Conservation (phyloP, 2,888 invertebrate genomes). For the Lamellibrachia satsuma region DNA sequence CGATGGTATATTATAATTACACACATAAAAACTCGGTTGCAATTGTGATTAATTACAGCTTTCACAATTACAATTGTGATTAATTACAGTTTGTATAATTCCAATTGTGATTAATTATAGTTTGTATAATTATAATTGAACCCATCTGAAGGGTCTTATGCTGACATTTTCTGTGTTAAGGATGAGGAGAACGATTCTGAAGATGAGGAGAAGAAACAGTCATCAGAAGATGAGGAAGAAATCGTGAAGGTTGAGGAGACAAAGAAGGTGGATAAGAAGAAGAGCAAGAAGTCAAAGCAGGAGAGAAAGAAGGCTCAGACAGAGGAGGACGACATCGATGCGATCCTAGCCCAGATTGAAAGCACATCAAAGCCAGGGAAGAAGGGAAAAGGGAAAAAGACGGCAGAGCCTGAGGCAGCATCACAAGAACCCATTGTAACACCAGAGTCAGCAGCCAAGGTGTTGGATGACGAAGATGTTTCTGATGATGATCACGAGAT, state of each 20-base stretch:
- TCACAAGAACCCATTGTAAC: constrained; percentile 48
- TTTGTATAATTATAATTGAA: too few species aligned
- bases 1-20: too few species aligned
- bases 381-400: constrained; percentile 45
- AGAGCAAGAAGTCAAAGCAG: constrained; percentile 25
- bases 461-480: constrained; percentile 70
- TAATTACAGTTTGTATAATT: too few species aligned
- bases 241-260: constrained; percentile 29
- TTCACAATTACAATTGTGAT: too few species aligned
- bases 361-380: constrained; percentile 46
- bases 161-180: not conserved
- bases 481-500: constrained; percentile 37
- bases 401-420: constrained; percentile 43
- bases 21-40: too few species aligned
- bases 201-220: constrained; percentile 23
- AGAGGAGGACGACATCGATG: constrained; percentile 61
- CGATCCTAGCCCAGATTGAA: constrained; percentile 59
- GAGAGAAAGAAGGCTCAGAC: constrained; percentile 31
- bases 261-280: constrained; percentile 34
- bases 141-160: too few species aligned
- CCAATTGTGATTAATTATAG: too few species aligned
- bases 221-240: constrained; percentile 29
- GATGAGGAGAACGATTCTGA: constrained; percentile 24
- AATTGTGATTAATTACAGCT: too few species aligned
- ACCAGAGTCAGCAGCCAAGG: constrained; percentile 30